A percentile compares a stretch with the other conserved stretches of the same genome.
Evolutionary conservation across 2,113 vertebrate species (phyloP).

Genomic region (Oncorhynchus kisutch): DNA sequence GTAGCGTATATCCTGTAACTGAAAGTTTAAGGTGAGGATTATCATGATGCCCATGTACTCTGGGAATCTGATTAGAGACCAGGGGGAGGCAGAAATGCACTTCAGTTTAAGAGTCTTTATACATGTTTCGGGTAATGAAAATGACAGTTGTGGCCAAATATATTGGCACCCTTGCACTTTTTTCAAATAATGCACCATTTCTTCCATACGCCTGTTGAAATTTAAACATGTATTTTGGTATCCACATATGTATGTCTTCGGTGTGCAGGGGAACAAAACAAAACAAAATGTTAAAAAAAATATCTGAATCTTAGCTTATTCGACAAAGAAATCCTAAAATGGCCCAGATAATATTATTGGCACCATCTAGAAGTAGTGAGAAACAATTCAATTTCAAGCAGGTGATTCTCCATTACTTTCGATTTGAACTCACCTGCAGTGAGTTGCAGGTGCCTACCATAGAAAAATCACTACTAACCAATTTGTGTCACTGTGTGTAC

Average conservation of each 20-base stretch:
- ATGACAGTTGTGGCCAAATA: not conserved
- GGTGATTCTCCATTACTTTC: not conserved
- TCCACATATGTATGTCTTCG: not conserved
- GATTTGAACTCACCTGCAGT: not conserved
- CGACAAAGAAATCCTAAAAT: not conserved
- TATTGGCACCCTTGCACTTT: no score
- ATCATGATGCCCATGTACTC: no score
- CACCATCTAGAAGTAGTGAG: not conserved
- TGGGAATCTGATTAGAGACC: no score
- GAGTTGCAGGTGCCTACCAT: not conserved
- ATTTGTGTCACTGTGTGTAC: not conserved
- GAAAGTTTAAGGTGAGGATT: no score
- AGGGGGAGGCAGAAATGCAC: no score
- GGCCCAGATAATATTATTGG: no score
- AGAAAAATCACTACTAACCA: not conserved
- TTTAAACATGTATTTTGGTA: no score
- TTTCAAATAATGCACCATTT: no score
- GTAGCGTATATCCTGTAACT: no score
- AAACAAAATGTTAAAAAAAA: not conserved
- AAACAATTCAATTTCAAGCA: not conserved
- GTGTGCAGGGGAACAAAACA: not conserved
- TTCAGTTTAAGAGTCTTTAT: no score
- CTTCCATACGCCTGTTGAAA: no score
- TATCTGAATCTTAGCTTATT: not conserved
- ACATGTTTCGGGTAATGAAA: not conserved